These are phyloP conservation scores for Anoplophora glabripennis DNA, from an alignment of 1,140 invertebrate genomes.

Conservation along the genomic window DNA sequence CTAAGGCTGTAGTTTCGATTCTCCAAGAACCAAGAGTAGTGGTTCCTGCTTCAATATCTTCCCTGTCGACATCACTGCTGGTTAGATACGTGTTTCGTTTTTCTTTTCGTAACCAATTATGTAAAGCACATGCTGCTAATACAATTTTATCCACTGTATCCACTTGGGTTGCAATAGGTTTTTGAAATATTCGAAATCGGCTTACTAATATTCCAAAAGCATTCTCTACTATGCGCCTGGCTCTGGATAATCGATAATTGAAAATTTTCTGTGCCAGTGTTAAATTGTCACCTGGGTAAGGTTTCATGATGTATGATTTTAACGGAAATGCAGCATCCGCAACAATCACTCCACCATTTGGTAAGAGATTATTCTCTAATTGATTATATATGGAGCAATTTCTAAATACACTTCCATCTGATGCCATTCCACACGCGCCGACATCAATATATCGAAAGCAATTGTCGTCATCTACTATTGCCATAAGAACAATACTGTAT, in stretches of 20 bases:
- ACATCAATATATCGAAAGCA: constrained; percentile 48
- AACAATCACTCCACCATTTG: constrained; percentile 3
- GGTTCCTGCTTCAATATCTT: constrained; percentile 1
- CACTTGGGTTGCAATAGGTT: background rate
- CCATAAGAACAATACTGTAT: constrained; percentile 49
- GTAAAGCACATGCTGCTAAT: background rate
- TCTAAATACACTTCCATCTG: constrained; percentile 45
- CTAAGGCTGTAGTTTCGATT: background rate
- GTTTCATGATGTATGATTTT: constrained; percentile 10
- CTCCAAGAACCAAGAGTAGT: background rate
- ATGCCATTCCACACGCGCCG: constrained; percentile 44
- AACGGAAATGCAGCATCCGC: constrained; percentile 9
- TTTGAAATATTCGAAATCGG: background rate
- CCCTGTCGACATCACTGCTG: background rate
- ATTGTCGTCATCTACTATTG: constrained; percentile 49
- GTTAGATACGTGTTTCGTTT: background rate
- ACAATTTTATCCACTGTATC: constrained; percentile 1
- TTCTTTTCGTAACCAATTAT: no score
- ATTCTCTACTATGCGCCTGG: no score
- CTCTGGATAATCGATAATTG: no score
- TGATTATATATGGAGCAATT: background rate
- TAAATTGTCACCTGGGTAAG: background rate
- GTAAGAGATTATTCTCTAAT: constrained; percentile 1
- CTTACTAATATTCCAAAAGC: background rate
- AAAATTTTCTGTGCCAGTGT: background rate